These are phyloP conservation scores for Antrozous pallidus DNA, from an alignment of 2,797 vertebrate genomes.

Conservation along the genomic window DNA sequence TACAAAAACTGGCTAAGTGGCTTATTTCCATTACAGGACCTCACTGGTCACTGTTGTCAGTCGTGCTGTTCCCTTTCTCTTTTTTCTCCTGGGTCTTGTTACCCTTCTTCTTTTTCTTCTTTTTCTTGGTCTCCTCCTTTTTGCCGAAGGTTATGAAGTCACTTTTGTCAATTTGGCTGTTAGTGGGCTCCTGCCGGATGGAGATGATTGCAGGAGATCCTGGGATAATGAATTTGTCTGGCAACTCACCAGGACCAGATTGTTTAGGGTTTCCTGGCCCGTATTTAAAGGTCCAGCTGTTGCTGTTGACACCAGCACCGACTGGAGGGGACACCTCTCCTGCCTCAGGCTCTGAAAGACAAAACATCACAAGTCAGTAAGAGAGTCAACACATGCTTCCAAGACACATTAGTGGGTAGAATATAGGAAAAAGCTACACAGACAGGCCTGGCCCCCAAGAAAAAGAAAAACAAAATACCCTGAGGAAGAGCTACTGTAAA, in stretches of 20 bases:
- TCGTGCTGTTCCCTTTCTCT: conserved; percentile 94
- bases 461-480: neutral
- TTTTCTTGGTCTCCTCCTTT: conserved; percentile 99
- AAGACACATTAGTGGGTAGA: neutral
- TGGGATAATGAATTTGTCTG: conserved; percentile 99
- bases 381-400: neutral
- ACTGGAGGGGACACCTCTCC: conserved; percentile 98
- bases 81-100: conserved; percentile 96
- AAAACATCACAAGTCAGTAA: conserved; percentile 63
- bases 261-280: conserved; percentile 93
- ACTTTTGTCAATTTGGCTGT: conserved; percentile 95
- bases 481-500: neutral
- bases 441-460: neutral
- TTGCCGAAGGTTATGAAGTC: conserved; percentile 99
- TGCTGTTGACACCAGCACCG: conserved; percentile 97
- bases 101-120: conserved; percentile 99
- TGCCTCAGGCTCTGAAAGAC: conserved; percentile 92
- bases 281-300: conserved; percentile 99
- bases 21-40: conserved; percentile 83
- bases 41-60: conserved; percentile 95
- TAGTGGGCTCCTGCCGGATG: conserved; percentile 96
- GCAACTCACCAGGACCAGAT: conserved; percentile 95
- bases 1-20: conserved; percentile 86
- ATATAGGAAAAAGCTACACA: neutral
- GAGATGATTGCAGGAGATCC: conserved; percentile 99